These are phyloP conservation scores for Argynnis bischoffii DNA, from an alignment of 2,888 invertebrate genomes.

Conservation along the genomic window DNA sequence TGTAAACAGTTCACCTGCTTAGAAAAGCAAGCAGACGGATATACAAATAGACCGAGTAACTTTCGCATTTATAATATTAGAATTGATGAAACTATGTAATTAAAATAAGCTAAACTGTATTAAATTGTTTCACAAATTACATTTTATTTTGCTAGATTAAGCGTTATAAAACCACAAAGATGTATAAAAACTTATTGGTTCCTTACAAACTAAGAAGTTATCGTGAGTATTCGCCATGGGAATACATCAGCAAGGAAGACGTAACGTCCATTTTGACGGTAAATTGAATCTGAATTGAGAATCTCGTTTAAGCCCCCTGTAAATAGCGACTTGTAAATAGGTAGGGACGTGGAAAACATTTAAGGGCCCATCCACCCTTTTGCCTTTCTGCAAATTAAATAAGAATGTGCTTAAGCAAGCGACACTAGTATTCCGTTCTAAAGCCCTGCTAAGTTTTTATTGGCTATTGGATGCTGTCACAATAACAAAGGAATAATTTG, in stretches of 20 bases:
- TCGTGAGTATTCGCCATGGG: slow-evolving; percentile 45
- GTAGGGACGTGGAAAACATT: slow-evolving; percentile 67
- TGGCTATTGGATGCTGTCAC: background rate
- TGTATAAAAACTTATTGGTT: slow-evolving; percentile 8
- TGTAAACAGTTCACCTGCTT: too few species aligned
- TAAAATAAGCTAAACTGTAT: too few species aligned
- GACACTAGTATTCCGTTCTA: slow-evolving; percentile 44
- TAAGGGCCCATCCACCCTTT: slow-evolving; percentile 69
- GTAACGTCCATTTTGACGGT: slow-evolving; percentile 69
- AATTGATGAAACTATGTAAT: too few species aligned
- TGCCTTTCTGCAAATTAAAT: slow-evolving; percentile 74
- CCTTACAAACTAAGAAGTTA: slow-evolving; percentile 17
- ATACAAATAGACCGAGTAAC: too few species aligned
- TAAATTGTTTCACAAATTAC: too few species aligned
- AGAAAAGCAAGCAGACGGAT: too few species aligned
- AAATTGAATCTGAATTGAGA: slow-evolving; percentile 77
- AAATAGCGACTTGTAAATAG: slow-evolving; percentile 75
- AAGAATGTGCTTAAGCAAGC: slow-evolving; percentile 46
- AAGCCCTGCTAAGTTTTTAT: slow-evolving; percentile 29
- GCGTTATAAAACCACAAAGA: background rate
- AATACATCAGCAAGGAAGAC: slow-evolving; percentile 64
- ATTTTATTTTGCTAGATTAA: background rate
- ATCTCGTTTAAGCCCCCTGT: slow-evolving; percentile 63
- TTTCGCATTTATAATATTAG: too few species aligned
- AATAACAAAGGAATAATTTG: background rate